Evolutionary conservation across 2,888 invertebrate genomes (phyloP).

Genomic region (Eilema depressum): DNA sequence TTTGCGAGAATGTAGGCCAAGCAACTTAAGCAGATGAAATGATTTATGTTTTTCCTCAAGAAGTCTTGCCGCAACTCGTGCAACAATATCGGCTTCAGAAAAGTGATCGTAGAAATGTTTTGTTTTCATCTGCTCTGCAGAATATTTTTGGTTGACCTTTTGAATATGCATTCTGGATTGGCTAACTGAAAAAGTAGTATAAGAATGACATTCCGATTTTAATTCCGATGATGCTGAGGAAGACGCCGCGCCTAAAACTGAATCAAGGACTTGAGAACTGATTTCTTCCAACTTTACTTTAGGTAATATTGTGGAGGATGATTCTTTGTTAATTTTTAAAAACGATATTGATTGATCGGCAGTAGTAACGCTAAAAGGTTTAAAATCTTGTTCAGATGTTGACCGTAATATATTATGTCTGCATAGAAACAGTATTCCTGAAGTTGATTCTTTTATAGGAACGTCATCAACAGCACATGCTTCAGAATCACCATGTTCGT

Average conservation of each 20-base stretch:
- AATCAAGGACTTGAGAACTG: background rate
- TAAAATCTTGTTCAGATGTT: constrained; percentile 3
- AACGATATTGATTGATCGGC: background rate
- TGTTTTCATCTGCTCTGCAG: background rate
- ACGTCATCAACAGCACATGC: background rate
- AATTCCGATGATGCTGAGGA: background rate
- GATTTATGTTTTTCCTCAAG: background rate
- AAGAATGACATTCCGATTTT: background rate
- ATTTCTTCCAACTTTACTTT: background rate
- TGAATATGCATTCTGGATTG: background rate
- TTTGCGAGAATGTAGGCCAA: background rate
- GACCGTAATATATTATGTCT: background rate
- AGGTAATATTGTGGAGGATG: background rate
- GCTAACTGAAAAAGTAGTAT: background rate
- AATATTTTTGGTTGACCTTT: background rate
- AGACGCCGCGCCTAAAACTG: background rate
- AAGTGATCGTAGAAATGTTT: background rate
- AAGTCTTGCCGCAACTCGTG: background rate
- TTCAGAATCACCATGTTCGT: background rate
- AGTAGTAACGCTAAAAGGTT: background rate
- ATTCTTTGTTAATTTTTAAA: background rate
- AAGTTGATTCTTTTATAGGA: background rate
- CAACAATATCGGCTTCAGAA: constrained; percentile 2
- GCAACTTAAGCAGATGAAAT: background rate
- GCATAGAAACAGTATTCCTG: background rate